phyloP scores from a whole-genome alignment of 2,888 invertebrate species.

The Girardia tigrina region DNA sequence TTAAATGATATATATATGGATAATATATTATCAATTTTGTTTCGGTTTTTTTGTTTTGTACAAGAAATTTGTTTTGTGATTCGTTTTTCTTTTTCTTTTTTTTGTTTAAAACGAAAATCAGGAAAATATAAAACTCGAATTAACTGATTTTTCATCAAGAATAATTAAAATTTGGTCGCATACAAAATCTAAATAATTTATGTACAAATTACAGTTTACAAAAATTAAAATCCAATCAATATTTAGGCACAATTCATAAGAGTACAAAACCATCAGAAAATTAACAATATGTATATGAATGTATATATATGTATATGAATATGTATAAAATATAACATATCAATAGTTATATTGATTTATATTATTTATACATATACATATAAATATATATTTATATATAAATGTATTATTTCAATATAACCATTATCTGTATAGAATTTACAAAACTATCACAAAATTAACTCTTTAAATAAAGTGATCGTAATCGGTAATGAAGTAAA shows the following conservation, averaged over 20 bases:
- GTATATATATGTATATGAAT: too few relatives aligned
- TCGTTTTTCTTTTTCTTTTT: not conserved
- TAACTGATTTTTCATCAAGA: not conserved
- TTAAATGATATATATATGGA: too few relatives aligned
- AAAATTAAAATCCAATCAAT: slow-evolving; percentile 23
- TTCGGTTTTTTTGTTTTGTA: too few relatives aligned
- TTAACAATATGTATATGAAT: slow-evolving; percentile 13
- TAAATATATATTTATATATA: too few relatives aligned
- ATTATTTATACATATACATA: too few relatives aligned
- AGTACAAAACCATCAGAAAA: slow-evolving; percentile 23
- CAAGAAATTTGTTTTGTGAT: not conserved
- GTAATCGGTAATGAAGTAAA: not conserved
- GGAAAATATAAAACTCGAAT: slow-evolving; percentile 23
- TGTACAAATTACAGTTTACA: slow-evolving; percentile 17
- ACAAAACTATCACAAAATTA: slow-evolving; percentile 23
- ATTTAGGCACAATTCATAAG: slow-evolving; percentile 23
- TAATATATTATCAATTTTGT: slow-evolving; percentile 14
- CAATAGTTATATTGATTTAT: too few relatives aligned
- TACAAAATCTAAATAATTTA: slow-evolving; percentile 19
- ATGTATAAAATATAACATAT: too few relatives aligned
- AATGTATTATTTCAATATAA: too few relatives aligned
- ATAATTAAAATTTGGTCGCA: slow-evolving; percentile 21
- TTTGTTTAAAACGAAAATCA: slow-evolving; percentile 9
- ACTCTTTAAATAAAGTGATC: not conserved
- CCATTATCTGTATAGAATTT: slow-evolving; percentile 23